These are phyloP conservation scores for Lophura swinhoii DNA, from an alignment of 2,797 vertebrate species.

Conservation along the genomic window DNA sequence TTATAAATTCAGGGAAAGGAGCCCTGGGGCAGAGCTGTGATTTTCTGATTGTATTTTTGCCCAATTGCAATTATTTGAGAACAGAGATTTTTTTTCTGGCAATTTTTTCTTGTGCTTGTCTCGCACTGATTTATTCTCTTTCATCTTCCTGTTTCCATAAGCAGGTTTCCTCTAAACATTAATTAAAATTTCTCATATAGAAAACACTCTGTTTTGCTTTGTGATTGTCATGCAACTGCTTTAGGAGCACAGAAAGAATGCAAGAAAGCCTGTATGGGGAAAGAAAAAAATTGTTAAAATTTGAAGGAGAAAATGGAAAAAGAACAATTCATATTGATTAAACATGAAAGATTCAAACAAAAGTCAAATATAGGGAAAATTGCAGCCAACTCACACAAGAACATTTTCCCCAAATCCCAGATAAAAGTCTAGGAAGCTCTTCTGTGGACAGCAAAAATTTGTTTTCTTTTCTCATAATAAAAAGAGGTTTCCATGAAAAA, in stretches of 20 bases:
- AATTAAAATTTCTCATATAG: background rate
- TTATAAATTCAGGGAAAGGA: background rate
- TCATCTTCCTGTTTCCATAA: background rate
- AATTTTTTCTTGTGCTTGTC: background rate
- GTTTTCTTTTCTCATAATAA: background rate
- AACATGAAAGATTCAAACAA: background rate
- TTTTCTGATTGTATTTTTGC: background rate
- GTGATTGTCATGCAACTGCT: background rate
- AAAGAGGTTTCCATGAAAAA: background rate
- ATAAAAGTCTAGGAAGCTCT: background rate
- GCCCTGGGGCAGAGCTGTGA: background rate
- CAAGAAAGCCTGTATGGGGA: background rate
- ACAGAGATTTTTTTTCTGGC: background rate
- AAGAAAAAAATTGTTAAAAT: background rate
- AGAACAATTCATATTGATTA: background rate
- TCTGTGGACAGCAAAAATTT: background rate
- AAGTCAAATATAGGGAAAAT: background rate
- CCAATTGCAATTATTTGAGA: background rate
- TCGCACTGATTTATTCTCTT: background rate
- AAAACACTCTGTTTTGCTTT: background rate
- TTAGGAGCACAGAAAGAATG: background rate
- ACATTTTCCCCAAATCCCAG: background rate
- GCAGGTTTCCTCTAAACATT: background rate
- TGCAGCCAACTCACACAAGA: background rate
- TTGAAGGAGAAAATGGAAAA: background rate